A percentile compares a stretch with the other conserved stretches of the same genome.
Conservation (phyloP, 2,888 invertebrate species). For the Melipona bicolor region DNA sequence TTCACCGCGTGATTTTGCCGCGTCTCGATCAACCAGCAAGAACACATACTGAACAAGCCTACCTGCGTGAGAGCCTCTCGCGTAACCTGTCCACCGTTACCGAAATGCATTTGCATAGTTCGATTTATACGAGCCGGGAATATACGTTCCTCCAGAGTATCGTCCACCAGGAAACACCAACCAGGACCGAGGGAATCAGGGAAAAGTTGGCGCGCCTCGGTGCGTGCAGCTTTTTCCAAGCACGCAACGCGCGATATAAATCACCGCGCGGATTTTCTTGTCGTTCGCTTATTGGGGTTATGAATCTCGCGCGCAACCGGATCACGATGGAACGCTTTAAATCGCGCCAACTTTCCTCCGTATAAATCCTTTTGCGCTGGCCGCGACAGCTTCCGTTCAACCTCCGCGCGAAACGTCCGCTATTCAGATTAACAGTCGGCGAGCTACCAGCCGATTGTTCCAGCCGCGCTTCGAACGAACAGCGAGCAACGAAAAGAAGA, state of each 20-base stretch:
- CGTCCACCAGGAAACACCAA: slow-evolving; percentile 35
- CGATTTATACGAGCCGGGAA: slow-evolving; percentile 4
- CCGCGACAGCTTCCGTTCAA: slow-evolving; percentile 24
- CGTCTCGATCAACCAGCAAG: neutral
- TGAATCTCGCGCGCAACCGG: slow-evolving; percentile 39
- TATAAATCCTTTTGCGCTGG: slow-evolving; percentile 26
- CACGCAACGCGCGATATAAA: slow-evolving; percentile 43
- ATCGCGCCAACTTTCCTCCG: slow-evolving; percentile 40
- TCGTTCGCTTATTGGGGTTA: slow-evolving; percentile 50
- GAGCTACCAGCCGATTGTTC: slow-evolving; percentile 20
- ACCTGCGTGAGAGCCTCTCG: neutral
- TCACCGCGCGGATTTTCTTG: slow-evolving; percentile 54
- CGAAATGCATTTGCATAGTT: neutral
- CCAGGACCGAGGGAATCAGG: slow-evolving; percentile 40
- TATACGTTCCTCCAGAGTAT: slow-evolving; percentile 51
- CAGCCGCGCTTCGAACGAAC: neutral
- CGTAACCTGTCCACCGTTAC: neutral
- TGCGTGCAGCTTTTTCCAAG: slow-evolving; percentile 15
- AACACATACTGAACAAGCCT: neutral
- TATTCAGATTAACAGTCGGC: slow-evolving; percentile 24
- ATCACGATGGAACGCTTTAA: slow-evolving; percentile 41
- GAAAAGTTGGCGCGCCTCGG: slow-evolving; percentile 45
- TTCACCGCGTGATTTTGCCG: neutral
- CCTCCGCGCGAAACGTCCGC: neutral
- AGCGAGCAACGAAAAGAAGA: neutral